Evolutionary conservation across 2,888 invertebrate species (phyloP).

Genomic region (Philereme vetulata): DNA sequence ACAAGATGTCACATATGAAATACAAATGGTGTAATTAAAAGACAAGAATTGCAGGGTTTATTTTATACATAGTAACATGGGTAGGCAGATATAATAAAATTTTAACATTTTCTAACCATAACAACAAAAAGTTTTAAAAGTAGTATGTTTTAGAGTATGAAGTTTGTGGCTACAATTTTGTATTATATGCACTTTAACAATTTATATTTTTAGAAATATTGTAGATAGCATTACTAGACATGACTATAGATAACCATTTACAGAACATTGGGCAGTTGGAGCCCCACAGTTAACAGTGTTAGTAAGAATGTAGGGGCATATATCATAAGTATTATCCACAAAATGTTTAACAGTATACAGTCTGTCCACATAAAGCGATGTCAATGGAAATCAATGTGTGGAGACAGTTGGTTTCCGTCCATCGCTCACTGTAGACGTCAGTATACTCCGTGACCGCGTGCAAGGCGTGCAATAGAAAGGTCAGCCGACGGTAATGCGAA

Average conservation of each 20-base stretch:
- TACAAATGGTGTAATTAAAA: no score
- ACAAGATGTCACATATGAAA: neutral
- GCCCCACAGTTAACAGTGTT: constrained; percentile 13
- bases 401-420: constrained; percentile 78
- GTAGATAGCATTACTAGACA: neutral
- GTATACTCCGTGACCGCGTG: constrained; percentile 50
- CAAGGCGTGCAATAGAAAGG: constrained; percentile 48
- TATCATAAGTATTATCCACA: constrained; percentile 46
- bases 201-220: neutral
- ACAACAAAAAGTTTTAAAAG: no score
- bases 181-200: no score
- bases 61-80: no score
- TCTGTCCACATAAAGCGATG: constrained; percentile 79
- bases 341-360: constrained; percentile 52
- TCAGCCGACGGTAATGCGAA: constrained; percentile 57
- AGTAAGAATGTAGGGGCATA: constrained; percentile 29
- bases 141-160: no score
- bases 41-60: no score
- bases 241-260: neutral
- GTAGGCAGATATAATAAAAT: no score
- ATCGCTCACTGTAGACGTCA: constrained; percentile 74
- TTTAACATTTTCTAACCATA: no score
- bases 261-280: neutral
- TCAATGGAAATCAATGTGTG: constrained; percentile 76
- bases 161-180: no score